Percentiles rank a stretch among this genome's conserved stretches.
phyloP scores from a whole-genome alignment of 1,140 invertebrate genomes.

The Panonychus citri region DNA sequence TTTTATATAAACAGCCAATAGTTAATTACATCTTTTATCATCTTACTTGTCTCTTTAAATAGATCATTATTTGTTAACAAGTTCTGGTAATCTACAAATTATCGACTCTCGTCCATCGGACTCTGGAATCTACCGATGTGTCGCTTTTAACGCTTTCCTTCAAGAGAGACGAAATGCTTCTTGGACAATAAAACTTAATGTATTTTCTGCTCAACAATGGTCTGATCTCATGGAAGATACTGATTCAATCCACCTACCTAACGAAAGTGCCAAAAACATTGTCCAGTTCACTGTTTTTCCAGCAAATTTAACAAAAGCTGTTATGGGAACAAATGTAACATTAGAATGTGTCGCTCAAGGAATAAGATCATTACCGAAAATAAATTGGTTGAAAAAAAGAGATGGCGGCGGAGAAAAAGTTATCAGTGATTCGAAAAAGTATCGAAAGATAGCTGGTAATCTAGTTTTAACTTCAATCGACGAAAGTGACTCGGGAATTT shows the following conservation, averaged over 20 bases:
- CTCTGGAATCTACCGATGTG: slow-evolving; percentile 16
- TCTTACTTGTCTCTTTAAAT: background rate
- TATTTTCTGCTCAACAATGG: background rate
- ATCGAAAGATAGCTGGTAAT: background rate
- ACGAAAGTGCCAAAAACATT: background rate
- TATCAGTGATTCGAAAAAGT: too few relatives aligned
- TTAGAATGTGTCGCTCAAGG: slow-evolving; percentile 38
- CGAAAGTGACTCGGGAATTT: slow-evolving; percentile 38
- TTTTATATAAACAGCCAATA: too few relatives aligned
- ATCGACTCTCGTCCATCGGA: slow-evolving; percentile 12
- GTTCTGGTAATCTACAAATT: slow-evolving; percentile 18
- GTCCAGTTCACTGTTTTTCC: slow-evolving; percentile 8
- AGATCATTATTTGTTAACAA: slow-evolving; percentile 13
- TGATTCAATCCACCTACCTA: background rate
- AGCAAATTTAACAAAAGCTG: slow-evolving; percentile 8
- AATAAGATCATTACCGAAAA: slow-evolving; percentile 22
- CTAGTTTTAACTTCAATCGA: slow-evolving; percentile 12
- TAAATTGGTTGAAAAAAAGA: background rate
- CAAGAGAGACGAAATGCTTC: slow-evolving; percentile 10
- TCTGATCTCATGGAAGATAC: background rate
- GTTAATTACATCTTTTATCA: too few relatives aligned
- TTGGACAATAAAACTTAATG: slow-evolving; percentile 11
- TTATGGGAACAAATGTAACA: slow-evolving; percentile 32
- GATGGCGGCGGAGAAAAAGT: too few relatives aligned
- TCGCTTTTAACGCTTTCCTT: slow-evolving; percentile 16